Conservation (phyloP, 2,797 vertebrate species). For the Chiloscyllium punctatum region DNA sequence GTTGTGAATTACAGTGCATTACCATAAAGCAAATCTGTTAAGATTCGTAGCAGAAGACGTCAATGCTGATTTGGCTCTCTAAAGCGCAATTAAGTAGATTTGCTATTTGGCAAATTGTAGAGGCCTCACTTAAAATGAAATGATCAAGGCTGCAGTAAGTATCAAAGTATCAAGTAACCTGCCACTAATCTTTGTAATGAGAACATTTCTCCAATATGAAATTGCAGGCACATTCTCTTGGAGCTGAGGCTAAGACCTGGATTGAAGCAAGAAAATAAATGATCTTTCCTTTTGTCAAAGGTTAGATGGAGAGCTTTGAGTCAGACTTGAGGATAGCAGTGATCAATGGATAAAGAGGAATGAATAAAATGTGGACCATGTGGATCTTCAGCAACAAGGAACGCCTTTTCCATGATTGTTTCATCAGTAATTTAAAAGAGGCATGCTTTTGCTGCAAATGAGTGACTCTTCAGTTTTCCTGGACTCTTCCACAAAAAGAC, state of each 20-base stretch:
- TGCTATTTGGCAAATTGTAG: constrained; percentile 9
- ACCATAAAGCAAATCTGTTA: constrained; percentile 18
- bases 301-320: neutral
- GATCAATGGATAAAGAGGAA: neutral
- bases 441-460: neutral
- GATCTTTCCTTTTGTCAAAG: neutral
- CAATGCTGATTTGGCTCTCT: neutral
- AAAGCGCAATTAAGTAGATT: constrained; percentile 25
- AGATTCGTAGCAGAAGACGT: neutral
- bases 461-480: neutral
- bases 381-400: neutral
- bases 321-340: neutral
- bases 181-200: neutral
- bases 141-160: constrained; percentile 20
- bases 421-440: constrained; percentile 1
- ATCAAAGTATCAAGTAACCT: constrained; percentile 7
- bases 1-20: constrained; percentile 25
- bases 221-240: neutral
- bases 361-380: neutral
- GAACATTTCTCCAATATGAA: constrained; percentile 18
- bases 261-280: constrained; percentile 21
- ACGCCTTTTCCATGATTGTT: neutral
- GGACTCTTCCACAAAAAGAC: neutral
- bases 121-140: neutral
- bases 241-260: neutral